These are phyloP conservation scores for Lutjanus erythropterus DNA, from an alignment of 2,113 vertebrate genomes.

Conservation along the genomic window DNA sequence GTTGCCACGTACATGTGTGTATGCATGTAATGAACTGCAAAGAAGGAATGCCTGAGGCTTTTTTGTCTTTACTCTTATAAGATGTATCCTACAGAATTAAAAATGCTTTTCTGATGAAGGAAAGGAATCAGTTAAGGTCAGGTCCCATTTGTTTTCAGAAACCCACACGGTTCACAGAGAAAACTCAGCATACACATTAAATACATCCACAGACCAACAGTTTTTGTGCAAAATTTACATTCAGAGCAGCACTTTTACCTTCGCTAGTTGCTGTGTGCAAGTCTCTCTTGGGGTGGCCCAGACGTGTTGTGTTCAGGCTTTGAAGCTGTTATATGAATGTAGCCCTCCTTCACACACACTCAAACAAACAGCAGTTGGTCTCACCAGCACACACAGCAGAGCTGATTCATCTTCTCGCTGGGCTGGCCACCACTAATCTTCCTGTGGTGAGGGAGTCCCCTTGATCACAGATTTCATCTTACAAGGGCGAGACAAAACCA, in stretches of 20 bases:
- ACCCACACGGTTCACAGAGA: not conserved
- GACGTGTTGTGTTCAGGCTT: constrained; percentile 34
- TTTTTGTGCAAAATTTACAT: not conserved
- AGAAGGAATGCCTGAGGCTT: too few relatives aligned
- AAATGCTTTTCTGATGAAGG: not conserved
- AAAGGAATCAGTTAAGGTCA: not conserved
- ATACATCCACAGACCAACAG: not conserved
- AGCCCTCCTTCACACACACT: constrained; percentile 24
- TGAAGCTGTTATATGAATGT: constrained; percentile 30
- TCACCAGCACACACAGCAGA: constrained; percentile 1
- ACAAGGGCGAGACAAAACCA: not conserved
- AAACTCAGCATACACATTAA: not conserved
- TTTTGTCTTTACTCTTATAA: not conserved
- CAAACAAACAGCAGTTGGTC: constrained; percentile 55
- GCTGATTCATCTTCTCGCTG: constrained; percentile 34
- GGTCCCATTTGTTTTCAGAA: not conserved
- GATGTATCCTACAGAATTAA: not conserved
- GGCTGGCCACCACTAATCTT: constrained; percentile 14
- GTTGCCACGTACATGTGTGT: not conserved
- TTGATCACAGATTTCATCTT: constrained; percentile 30
- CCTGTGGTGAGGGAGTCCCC: not conserved
- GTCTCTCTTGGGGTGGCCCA: not conserved
- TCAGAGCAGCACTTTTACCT: constrained; percentile 19
- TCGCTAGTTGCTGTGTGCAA: not conserved
- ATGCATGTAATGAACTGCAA: not conserved